These are phyloP conservation scores for Oreortyx pictus DNA, from an alignment of 2,797 vertebrate species.

Conservation along the genomic window DNA sequence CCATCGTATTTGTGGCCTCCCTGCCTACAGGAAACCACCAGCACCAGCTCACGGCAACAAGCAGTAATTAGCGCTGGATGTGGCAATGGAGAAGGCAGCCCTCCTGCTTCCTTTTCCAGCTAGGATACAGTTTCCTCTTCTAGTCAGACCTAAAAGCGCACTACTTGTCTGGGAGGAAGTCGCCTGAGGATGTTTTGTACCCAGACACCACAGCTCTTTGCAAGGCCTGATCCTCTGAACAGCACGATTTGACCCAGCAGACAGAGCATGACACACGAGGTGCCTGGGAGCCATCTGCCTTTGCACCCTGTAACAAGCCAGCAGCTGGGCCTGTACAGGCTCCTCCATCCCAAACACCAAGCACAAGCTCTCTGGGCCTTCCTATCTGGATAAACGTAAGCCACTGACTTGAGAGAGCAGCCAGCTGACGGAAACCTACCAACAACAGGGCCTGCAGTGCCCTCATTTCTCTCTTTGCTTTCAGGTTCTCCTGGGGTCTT, in stretches of 20 bases:
- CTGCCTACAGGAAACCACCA: background rate
- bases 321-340: background rate
- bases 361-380: background rate
- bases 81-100: background rate
- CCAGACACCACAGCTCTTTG: background rate
- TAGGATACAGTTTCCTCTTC: background rate
- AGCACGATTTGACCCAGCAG: background rate
- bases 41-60: background rate
- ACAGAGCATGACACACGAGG: fast-evolving
- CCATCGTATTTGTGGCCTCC: background rate
- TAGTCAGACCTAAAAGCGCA: background rate
- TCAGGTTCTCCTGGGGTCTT: background rate
- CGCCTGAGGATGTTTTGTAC: background rate
- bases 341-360: background rate
- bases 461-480: background rate
- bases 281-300: background rate
- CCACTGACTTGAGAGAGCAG: background rate
- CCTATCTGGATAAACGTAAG: background rate
- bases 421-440: background rate
- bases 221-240: background rate
- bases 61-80: background rate
- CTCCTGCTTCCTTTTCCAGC: background rate
- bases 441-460: background rate
- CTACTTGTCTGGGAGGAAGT: background rate
- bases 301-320: fast-evolving